A percentile compares a stretch with the other conserved stretches of the same genome.
Evolutionary conservation across 2,113 vertebrate species (phyloP).

Genomic region (Psilopsiagon aurifrons): DNA sequence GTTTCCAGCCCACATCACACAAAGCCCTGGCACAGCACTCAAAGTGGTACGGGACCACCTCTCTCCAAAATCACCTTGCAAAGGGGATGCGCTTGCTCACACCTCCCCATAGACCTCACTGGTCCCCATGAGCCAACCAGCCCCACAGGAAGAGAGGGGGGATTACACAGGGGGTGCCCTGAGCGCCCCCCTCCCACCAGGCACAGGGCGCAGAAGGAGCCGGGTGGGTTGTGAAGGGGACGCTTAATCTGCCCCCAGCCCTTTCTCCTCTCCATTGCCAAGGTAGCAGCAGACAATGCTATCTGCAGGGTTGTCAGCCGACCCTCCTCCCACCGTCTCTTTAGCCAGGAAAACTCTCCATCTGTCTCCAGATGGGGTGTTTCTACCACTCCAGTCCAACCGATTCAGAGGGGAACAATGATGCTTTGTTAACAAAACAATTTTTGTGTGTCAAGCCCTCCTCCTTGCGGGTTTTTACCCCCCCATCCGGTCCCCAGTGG

Average conservation of each 20-base stretch:
- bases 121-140: not conserved
- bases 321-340: constrained; percentile 20
- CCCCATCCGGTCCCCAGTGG: constrained; percentile 38
- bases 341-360: constrained; percentile 57
- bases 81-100: accelerated
- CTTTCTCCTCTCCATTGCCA: constrained; percentile 42
- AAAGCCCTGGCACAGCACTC: not conserved
- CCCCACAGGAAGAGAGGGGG: accelerated
- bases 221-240: not conserved
- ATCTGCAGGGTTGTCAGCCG: constrained; percentile 50
- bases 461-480: not conserved
- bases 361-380: constrained; percentile 72
- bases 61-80: not conserved
- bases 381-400: constrained; percentile 64
- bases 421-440: constrained; percentile 69
- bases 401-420: constrained; percentile 54
- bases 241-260: not conserved
- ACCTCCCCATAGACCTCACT: not conserved
- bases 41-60: accelerated
- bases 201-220: not conserved
- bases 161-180: accelerated
- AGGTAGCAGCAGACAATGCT: constrained; percentile 58
- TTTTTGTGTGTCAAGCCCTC: constrained; percentile 36
- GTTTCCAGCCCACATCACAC: not conserved
- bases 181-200: not conserved